Evolutionary conservation across 2,888 invertebrate genomes (phyloP).

Genomic region (Hipparchia semele): DNA sequence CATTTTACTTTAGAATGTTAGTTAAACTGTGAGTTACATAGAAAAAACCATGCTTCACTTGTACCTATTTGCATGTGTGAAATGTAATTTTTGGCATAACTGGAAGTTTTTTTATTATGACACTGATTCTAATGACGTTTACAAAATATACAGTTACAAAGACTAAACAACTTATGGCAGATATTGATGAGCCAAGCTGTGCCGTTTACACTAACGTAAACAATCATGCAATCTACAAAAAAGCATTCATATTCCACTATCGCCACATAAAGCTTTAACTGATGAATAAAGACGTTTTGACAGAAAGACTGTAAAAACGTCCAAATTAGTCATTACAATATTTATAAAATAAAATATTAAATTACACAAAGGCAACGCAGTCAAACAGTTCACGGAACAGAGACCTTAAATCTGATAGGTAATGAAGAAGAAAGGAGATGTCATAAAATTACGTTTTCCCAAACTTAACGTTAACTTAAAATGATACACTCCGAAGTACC

Average conservation of each 20-base stretch:
- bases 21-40: conserved; percentile 6
- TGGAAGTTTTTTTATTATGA: neutral
- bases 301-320: conserved; percentile 2
- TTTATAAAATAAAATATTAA: neutral
- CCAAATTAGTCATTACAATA: neutral
- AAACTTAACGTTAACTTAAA: no score
- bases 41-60: neutral
- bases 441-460: no score
- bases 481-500: no score
- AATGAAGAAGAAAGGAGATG: no score
- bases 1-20: conserved; percentile 20
- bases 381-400: neutral
- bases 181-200: neutral
- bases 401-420: no score
- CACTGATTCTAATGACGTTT: neutral
- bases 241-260: no score
- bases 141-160: neutral
- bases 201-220: neutral
- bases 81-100: no score
- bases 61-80: neutral
- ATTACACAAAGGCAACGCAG: neutral
- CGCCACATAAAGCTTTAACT: no score
- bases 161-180: conserved; percentile 3
- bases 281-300: no score
- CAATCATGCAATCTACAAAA: neutral